Base-by-base conservation (phyloP, 2,888 invertebrate species). In the Chrysomela aeneicollis region DNA sequence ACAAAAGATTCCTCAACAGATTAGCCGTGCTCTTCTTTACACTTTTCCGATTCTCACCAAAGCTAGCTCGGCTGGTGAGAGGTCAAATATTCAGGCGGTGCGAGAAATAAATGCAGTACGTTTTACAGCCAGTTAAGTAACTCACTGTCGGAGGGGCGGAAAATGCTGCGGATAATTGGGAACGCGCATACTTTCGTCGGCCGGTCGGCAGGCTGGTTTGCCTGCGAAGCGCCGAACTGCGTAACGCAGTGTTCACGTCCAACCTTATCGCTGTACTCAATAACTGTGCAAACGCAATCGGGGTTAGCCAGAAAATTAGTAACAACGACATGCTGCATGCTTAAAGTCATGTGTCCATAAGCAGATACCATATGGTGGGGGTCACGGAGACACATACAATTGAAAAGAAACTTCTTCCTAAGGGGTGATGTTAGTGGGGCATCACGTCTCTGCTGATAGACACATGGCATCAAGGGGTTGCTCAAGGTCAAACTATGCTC, bases 221-320 rank as follows among this genome's bases (percentile, higher is more conserved):
- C 61, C 81, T 74, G 63, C 66, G 68, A 53, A 76, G 64, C 71
- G 73, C 57, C n/a, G 46, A 50, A n/a, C 22, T 52, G 59, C 75
- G 73, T 77, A 86, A 81, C 64, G 85, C 85, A 73, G 83, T 84
- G 74, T 84, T 83, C 83, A 92, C 85, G 84, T 92, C 90, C 78
- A 90, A 91, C 88, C 91, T 92, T 86, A 93, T 85, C 74, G 89
- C 89, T 79, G 89, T 87, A 82, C 89, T 89, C 86, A 93, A 86
- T 82, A 93, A 86, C 92, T 93, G 87, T 67, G 78, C 21, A 57
- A 46, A 57, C 37, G 21, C 5, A 30, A 15, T 6, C 3, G 17
- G 8, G 37, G 57, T 57, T 46, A 46, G 12, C 46, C 15, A 15
- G n/a, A 6, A 26, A 26, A 6, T 26, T 26, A 26, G 26, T 26